These are phyloP conservation scores for Reinhardtius hippoglossoides DNA, from an alignment of 2,113 vertebrate genomes.

Conservation along the genomic window DNA sequence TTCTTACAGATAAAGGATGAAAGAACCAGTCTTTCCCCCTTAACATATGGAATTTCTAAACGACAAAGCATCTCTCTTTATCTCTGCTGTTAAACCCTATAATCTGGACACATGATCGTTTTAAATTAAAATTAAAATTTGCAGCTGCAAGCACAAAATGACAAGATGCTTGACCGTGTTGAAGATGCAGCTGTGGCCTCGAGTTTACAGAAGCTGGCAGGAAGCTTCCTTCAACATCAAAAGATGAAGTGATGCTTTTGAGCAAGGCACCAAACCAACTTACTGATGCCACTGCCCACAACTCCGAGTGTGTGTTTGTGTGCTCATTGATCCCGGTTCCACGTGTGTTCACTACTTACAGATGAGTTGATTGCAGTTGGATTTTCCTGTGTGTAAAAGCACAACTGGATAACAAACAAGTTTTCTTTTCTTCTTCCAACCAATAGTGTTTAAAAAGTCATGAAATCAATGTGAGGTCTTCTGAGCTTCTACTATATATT, in stretches of 20 bases:
- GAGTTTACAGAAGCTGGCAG: not conserved
- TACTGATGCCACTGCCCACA: not conserved
- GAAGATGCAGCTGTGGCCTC: conserved; percentile 14
- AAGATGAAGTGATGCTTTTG: not conserved
- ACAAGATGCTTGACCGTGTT: conserved; percentile 2
- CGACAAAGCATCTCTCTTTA: not conserved
- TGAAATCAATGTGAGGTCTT: conserved; percentile 14
- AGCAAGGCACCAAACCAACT: not conserved
- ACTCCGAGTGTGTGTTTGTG: too few relatives aligned
- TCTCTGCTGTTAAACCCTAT: not conserved
- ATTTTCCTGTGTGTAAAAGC: not conserved
- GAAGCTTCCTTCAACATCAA: not conserved
- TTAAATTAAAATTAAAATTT: conserved; percentile 30
- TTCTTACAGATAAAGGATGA: too few relatives aligned
- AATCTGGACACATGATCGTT: not conserved
- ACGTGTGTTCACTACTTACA: not conserved
- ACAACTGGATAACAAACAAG: not conserved
- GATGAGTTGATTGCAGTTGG: too few relatives aligned
- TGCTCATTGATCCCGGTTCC: not conserved
- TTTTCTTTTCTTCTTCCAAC: too few relatives aligned
- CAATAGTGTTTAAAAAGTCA: not conserved
- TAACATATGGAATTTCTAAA: too few relatives aligned
- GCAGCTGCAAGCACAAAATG: conserved; percentile 6
- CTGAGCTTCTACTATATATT: conserved; percentile 12
- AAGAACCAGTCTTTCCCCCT: too few relatives aligned